Evolutionary conservation across 2,113 vertebrate species (phyloP), one percentile per base, ranked within the genome.

Genomic region (Ictidomys tridecemlineatus): DNA sequence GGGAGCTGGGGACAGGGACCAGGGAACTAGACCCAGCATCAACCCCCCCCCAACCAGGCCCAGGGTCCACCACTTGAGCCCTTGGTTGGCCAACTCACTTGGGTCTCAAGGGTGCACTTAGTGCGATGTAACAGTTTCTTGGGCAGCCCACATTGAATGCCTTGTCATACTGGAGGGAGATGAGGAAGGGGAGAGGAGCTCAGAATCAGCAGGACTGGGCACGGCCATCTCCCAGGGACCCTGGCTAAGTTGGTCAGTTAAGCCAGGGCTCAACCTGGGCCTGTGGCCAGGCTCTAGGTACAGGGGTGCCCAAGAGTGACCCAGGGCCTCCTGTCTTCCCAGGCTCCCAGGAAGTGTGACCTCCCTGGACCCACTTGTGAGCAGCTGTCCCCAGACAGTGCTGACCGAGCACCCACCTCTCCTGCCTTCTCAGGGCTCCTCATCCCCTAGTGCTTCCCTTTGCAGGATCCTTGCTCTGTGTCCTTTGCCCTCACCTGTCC

Each of bases 61-160:
- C 45, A 7, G 56, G 48, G 14, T 0, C 39, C 67, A 37, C 9
- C 16, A 4, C n/a, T 58, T 2, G 1, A 51, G 58, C 32, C 73
- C 51, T 73, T 53, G 37, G 10, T 42, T 51, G 77, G 84, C 53
- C 84, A 74, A 98, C 98, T 97, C 80, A 98, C 98, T 96, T 97
- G 45, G 97, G 92, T 88, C 95, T 95, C 48, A 91, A 80, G 0
- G 94, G 96, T 13, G 96, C 97, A 90, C 91, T 97, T 0, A 96
- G 76, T 0, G 91, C 56, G 22, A 95, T 79, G 28, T 97, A 93
- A 97, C 96, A 97, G 90, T 97, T 97, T n/a, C 45, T 88, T 86
- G 42, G 34, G 12, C 94, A 97, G 84, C 97, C 97, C 0, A 58
- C 85, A 92, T 97, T 80, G 2, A 97, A 98, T 16, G 97, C 96